Percentiles rank a stretch among this genome's conserved stretches.
Conservation (phyloP, 2,113 vertebrate genomes). For the Tonatia bakeri region DNA sequence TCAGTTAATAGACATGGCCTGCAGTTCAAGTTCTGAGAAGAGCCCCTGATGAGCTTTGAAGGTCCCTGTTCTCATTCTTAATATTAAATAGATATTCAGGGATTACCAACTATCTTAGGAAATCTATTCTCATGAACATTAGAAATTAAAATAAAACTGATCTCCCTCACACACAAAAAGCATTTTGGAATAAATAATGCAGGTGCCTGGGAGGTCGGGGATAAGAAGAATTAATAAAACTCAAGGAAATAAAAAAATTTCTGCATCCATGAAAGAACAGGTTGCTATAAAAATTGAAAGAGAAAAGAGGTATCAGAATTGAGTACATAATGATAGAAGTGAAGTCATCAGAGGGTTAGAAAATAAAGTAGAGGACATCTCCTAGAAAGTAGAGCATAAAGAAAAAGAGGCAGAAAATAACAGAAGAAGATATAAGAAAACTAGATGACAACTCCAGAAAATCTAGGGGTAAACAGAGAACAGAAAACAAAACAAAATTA, state of each 20-base stretch:
- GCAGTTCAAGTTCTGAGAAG: neutral
- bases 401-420: neutral
- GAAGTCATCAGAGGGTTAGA: neutral
- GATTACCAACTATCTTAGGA: neutral
- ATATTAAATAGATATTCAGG: neutral
- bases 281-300: neutral
- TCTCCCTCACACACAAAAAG: neutral
- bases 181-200: neutral
- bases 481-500: neutral
- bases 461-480: neutral
- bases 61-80: neutral
- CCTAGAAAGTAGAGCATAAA: neutral
- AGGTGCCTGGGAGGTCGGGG: too few species aligned
- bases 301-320: neutral
- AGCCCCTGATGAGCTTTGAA: neutral
- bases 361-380: neutral
- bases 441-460: neutral
- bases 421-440: neutral
- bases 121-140: neutral
- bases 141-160: constrained; percentile 7
- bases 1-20: neutral
- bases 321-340: neutral
- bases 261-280: neutral
- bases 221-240: neutral
- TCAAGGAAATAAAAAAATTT: neutral